Evolutionary conservation across 2,797 vertebrate species (phyloP), one percentile per base, ranked within the genome.

Genomic region (Thaleichthys pacificus): DNA sequence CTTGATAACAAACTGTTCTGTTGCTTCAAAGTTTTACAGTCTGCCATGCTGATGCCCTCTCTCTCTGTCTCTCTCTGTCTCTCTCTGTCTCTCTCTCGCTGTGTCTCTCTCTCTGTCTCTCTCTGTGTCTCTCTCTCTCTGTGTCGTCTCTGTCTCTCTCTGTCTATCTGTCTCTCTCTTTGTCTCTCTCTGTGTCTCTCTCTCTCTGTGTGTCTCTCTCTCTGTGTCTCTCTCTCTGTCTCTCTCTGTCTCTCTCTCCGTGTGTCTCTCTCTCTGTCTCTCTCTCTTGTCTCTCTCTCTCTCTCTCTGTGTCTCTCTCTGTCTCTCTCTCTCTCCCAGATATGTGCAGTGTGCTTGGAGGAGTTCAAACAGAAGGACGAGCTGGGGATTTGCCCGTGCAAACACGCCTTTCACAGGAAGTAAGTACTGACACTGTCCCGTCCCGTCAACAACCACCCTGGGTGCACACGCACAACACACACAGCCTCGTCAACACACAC

Each of bases 361-460:
- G 98, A 99, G 87, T 99, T 99, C 92, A 98, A 95, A 90, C 95
- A 97, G 90, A 98, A 98, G 89, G 97, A 99, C 60, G 98, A 99
- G 90, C 88, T 99, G 90, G 98, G 97, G 67, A 99, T 99, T 84
- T 99, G 98, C 82, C 98, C 97, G 0, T 99, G 98, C 91, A 99
- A 99, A 91, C 98, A 99, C 74, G 98, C 98, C 90, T 99, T 99
- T 93, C 97, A 99, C 91, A 95, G 98, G 88, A 99, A 99, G 98
- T 99, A 79, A 96, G 98, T 95, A 38, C 15, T 11, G 38, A 42
- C 38, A 11, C 38, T 42, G 38, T 42, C 11, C 38, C 35, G 6
- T 51, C 49, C 49, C 6, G 19, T 54, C 51, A 54, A 19, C 15
- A 54, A 54, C 15, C 12, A 17, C 12, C 54, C 24, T 32, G 38